Evolutionary conservation across 2,113 vertebrate species (phyloP).

Genomic region (Neotragus moschatus): DNA sequence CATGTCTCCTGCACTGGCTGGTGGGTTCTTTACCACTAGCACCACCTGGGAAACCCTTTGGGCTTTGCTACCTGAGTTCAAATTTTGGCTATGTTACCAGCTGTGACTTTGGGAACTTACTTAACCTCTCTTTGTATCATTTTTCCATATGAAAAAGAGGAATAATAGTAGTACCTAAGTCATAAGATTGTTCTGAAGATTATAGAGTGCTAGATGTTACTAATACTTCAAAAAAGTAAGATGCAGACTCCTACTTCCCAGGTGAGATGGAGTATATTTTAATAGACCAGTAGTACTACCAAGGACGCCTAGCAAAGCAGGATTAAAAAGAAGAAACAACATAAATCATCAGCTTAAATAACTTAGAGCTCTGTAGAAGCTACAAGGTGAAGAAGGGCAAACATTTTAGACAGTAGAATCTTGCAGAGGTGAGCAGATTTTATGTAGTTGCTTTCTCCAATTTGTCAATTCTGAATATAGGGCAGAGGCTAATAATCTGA

Average conservation of each 20-base stretch:
- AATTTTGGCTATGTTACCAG: not conserved
- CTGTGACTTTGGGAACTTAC: not conserved
- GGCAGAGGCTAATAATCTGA: not conserved
- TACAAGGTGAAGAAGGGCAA: not conserved
- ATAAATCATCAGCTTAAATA: not conserved
- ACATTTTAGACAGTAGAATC: not conserved
- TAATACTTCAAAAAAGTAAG: not conserved
- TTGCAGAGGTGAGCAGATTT: not conserved
- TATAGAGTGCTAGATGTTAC: not conserved
- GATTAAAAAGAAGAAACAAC: not conserved
- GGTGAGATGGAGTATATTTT: not conserved
- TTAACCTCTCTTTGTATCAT: not conserved
- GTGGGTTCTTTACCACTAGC: not conserved
- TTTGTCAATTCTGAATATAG: not conserved
- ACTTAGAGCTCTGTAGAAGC: not conserved
- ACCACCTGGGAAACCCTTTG: not conserved
- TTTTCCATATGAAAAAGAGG: not conserved
- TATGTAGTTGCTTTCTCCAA: not conserved
- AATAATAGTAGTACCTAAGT: not conserved
- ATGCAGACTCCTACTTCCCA: not conserved
- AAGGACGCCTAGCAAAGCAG: not conserved
- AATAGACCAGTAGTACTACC: not conserved
- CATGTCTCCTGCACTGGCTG: fast-evolving
- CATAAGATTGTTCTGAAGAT: not conserved
- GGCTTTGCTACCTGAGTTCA: not conserved